phyloP scores from a whole-genome alignment of 2,888 invertebrate genomes.

The Philopedon plagiatum region DNA sequence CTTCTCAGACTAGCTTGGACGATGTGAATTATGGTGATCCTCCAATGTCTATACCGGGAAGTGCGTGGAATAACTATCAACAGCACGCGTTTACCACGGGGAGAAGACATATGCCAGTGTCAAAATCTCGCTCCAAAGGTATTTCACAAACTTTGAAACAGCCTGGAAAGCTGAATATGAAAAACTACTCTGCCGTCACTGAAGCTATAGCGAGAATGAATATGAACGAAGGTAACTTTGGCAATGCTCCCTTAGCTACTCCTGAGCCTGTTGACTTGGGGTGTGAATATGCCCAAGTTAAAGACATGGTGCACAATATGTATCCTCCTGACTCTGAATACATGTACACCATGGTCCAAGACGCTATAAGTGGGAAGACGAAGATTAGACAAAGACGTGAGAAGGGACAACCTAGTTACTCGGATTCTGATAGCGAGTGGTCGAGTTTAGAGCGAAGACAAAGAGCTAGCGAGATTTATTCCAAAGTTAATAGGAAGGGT shows the following conservation, averaged over 20 bases:
- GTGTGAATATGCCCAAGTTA: slow-evolving; percentile 81
- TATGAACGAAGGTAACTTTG: slow-evolving; percentile 71
- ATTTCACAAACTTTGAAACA: slow-evolving; percentile 82
- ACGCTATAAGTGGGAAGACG: slow-evolving; percentile 70
- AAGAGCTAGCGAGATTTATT: slow-evolving; percentile 74
- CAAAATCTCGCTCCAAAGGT: slow-evolving; percentile 77
- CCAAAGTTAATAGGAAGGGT: slow-evolving; percentile 78
- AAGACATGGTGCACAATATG: slow-evolving; percentile 74
- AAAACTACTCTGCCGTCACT: slow-evolving; percentile 90
- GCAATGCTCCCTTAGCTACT: slow-evolving; percentile 82
- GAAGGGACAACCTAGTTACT: slow-evolving; percentile 80
- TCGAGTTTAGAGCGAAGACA: slow-evolving; percentile 77
- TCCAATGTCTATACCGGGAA: slow-evolving; percentile 66
- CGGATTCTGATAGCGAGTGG: slow-evolving; percentile 93
- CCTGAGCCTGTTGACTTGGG: slow-evolving; percentile 84
- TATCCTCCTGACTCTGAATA: slow-evolving; percentile 74
- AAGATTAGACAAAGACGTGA: slow-evolving; percentile 75
- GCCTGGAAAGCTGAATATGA: slow-evolving; percentile 91
- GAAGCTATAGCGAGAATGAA: slow-evolving; percentile 85
- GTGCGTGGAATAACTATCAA: slow-evolving; percentile 77
- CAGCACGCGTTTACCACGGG: slow-evolving; percentile 82
- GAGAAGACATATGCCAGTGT: slow-evolving; percentile 73
- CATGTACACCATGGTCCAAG: slow-evolving; percentile 74
- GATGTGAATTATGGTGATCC: slow-evolving; percentile 73
- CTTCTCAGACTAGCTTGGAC: slow-evolving; percentile 77